Evolutionary conservation across 2,888 invertebrate genomes (phyloP), one percentile per base, ranked within the genome.

Genomic region (Calameuta idolon): DNA sequence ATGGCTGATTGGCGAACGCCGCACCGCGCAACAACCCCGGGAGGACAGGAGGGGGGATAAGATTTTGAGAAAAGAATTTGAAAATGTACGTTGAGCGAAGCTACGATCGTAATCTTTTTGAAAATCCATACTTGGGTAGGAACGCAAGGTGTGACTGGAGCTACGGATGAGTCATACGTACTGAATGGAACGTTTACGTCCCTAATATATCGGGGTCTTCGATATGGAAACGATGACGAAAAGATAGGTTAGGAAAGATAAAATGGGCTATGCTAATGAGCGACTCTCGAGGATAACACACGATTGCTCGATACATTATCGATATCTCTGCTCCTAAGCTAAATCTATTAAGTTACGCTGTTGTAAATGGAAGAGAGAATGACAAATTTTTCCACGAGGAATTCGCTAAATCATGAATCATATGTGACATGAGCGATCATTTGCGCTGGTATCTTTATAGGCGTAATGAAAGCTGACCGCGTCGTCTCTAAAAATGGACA

Each of bases 1-100:
- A 87, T 84, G 84, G 84, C 85, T 86, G 85, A 88, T 85, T 82
- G 87, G 83, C 84, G 83, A 85, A 85, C 84, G 83, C 83, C 83
- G 83, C 81, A 82, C 80, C 83, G 82, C 82, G 81, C 75, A 76
- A 76, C 35, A 77, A 37, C 12, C 74, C 74, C 12, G 71, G 15
- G 15, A 15, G 40, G 15, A 12, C n/a, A 9, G n/a, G 30, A n/a
- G 31, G 71, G 71, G 71, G 71, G 11, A 71, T 15, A 23, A 23
- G 23, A 71, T 71, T 31, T 31, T 71, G 33, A 71, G 30, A 71
- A n/a, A 23, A 34, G 30, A 55, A 55, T 55, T 55, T 55, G 55
- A 55, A 55, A 55, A 55, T 55, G 15, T 55, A 55, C 55, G 55
- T 55, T 55, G 55, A 55, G 23, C 23, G 55, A 55, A 5, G 55